These are phyloP conservation scores for Crocidura indochinensis DNA, from an alignment of 2,797 vertebrate genomes.

Conservation along the genomic window DNA sequence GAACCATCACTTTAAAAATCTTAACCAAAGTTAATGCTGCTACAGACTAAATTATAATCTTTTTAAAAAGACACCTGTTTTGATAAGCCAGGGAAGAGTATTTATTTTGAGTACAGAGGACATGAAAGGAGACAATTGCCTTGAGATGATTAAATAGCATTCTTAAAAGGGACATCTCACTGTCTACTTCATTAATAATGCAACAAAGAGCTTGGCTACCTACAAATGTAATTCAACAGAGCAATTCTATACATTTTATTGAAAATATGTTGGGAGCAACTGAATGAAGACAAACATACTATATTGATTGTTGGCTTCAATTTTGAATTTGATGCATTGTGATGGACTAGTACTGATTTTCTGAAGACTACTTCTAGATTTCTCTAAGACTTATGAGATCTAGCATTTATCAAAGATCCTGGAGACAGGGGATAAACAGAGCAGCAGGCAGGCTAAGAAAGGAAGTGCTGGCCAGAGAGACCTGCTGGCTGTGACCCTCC, in stretches of 20 bases:
- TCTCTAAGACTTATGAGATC: conserved; percentile 11
- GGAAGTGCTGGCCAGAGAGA: conserved; percentile 69
- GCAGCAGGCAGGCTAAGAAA: conserved; percentile 50
- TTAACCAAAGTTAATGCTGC: background rate
- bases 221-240: background rate
- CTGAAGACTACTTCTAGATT: background rate
- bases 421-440: background rate
- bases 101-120: background rate
- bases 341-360: conserved; percentile 1
- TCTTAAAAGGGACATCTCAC: background rate
- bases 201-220: background rate
- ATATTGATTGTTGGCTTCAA: conserved; percentile 57
- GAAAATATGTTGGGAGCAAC: conserved; percentile 48
- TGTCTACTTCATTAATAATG: background rate
- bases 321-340: conserved; percentile 4
- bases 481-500: conserved; percentile 57
- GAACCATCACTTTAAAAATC: conserved; percentile 16
- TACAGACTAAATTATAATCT: background rate
- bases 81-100: background rate
- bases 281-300: conserved; percentile 7
- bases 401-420: background rate
- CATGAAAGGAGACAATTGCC: background rate
- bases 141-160: conserved; percentile 14
- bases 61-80: background rate
- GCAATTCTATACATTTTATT: background rate